These are phyloP conservation scores for Ibidorhyncha struthersii DNA, from an alignment of 2,113 vertebrate genomes.

Conservation along the genomic window DNA sequence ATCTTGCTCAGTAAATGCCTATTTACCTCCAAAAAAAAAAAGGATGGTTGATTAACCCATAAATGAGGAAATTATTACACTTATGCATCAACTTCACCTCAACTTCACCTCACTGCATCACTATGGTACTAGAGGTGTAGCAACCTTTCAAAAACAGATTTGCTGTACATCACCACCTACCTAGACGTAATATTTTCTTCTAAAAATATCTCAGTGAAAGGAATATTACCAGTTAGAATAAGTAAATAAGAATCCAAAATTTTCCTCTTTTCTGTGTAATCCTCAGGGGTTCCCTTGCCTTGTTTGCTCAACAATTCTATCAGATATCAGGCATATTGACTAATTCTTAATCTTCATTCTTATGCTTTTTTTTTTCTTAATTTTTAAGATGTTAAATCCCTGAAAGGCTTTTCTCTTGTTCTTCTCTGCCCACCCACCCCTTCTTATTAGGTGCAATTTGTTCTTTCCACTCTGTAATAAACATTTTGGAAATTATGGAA, in stretches of 20 bases:
- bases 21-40: neutral
- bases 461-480: neutral
- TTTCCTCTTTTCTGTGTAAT: neutral
- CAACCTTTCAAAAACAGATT: neutral
- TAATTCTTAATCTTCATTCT: neutral
- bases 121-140: neutral
- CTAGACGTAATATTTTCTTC: neutral
- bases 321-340: neutral
- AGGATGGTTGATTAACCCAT: neutral
- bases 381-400: neutral
- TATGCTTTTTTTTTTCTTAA: neutral
- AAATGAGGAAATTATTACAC: neutral
- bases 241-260: neutral
- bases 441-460: neutral
- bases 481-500: neutral
- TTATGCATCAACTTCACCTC: neutral
- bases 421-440: accelerated
- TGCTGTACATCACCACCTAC: neutral
- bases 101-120: neutral
- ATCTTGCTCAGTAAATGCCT: neutral
- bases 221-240: neutral
- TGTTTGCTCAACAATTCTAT: neutral
- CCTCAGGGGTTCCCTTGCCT: neutral
- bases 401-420: neutral
- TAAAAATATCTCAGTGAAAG: neutral